Base-by-base conservation (phyloP, 23 tunicate species). In the Halocynthia roretzi region DNA sequence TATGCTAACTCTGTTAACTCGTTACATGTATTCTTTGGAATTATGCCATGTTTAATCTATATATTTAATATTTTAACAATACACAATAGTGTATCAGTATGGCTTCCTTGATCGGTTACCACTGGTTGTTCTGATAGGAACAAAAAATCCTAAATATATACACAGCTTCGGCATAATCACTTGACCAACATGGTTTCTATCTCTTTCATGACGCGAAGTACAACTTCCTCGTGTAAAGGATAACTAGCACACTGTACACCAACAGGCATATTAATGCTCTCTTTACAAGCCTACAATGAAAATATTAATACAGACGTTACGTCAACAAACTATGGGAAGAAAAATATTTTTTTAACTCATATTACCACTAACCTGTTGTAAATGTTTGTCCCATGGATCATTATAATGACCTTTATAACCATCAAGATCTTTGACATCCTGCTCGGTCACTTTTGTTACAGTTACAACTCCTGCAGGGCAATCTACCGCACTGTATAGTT, bases 221-320 rank as follows among this genome's bases (percentile, higher is more conserved):
- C 83, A 40, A 76, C 44, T 78, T 88, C 95, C 20, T 88, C 95
- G 62, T 88, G 81, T 84, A 84, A 88, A 7, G 95, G 84, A 31
- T 31, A 31, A 31, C 44, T 50, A 44, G 83, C 95, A 74, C 95
- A 88, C 50, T 88, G 95, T 21, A 88, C 88, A 21, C 84, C 84
- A 60, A 88, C 85, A 5, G 95, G 95, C 95, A 88, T 88, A 21
- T 82, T 75, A 31, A 83, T 62, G 81, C 95, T 88, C 17, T 19
- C 67, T 40, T 53, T 73, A 51, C 72, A 68, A 7, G 80, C 85
- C 95, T 88, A 6, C 10, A 70, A 31, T 31, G 44, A 4, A 31
- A 31, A 31, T 31, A 31, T 1, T 31, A 31, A 31, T 4, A 31
- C n/a, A n/a, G n/a, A n/a, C n/a, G n/a, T n/a, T n/a, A n/a, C n/a